phyloP scores from a whole-genome alignment of 2,797 vertebrate species.

The Acrossocheilus fasciatus region DNA sequence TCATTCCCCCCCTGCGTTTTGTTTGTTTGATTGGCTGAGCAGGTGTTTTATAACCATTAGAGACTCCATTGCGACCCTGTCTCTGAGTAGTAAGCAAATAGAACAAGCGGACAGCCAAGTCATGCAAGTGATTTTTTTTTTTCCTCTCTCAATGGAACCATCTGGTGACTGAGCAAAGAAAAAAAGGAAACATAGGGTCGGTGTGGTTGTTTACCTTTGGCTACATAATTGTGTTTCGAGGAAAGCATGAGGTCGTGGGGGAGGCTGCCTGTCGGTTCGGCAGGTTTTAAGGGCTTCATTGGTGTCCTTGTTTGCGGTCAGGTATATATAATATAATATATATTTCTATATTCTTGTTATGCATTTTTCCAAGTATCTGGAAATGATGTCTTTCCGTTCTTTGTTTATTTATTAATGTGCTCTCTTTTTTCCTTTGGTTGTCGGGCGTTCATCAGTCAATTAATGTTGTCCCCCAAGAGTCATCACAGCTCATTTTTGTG shows the following conservation, averaged over 20 bases:
- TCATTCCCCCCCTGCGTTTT: conserved; percentile 68
- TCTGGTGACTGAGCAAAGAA: conserved; percentile 77
- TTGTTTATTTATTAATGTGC: not conserved
- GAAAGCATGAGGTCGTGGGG: conserved; percentile 70
- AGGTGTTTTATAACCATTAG: conserved; percentile 84
- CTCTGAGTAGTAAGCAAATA: conserved; percentile 82
- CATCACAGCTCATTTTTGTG: conserved; percentile 36
- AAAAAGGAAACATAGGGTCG: conserved; percentile 66
- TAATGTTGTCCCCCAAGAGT: conserved; percentile 6
- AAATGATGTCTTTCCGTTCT: not conserved
- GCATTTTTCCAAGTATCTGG: not conserved
- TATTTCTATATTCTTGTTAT: not conserved
- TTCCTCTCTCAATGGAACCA: conserved; percentile 77
- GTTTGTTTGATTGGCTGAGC: conserved; percentile 84
- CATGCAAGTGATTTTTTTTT: conserved; percentile 66
- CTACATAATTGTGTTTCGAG: conserved; percentile 75
- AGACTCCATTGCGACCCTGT: conserved; percentile 76
- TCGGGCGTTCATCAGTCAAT: not conserved
- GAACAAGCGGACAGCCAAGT: conserved; percentile 67
- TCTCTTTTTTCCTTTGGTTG: conserved; percentile 4
- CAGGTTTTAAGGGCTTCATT: conserved; percentile 44
- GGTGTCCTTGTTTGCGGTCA: conserved; percentile 41
- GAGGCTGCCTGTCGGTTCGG: conserved; percentile 60
- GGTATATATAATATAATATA: not conserved
- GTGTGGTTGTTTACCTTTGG: conserved; percentile 77